Conservation (phyloP, 2,113 vertebrate genomes). For the Calidris pygmaea region DNA sequence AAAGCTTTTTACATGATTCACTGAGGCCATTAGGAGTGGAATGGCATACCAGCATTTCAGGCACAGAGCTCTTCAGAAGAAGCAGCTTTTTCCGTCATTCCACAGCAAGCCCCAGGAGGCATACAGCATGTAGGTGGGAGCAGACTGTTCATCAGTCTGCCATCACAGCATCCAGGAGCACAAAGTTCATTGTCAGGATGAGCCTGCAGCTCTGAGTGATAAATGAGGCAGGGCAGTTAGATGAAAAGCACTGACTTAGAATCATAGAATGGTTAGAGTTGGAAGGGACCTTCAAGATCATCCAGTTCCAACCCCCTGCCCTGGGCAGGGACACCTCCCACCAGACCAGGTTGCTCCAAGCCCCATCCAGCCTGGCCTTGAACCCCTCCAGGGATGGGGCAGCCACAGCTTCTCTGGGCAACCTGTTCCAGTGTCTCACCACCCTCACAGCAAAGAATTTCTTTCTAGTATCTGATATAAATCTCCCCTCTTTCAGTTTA, state of each 20-base stretch:
- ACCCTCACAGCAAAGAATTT: too few relatives aligned
- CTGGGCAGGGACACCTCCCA: too few relatives aligned
- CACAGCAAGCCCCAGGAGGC: neutral
- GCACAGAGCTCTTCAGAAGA: neutral
- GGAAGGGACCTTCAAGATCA: too few relatives aligned
- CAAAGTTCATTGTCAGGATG: slow-evolving; percentile 18
- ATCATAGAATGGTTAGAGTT: too few relatives aligned
- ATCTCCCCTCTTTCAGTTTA: too few relatives aligned
- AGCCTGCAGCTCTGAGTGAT: neutral
- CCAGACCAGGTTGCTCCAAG: too few relatives aligned
- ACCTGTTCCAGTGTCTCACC: too few relatives aligned
- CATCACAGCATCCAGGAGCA: neutral
- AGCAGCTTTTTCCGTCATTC: slow-evolving; percentile 15
- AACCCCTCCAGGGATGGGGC: too few relatives aligned
- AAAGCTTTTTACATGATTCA: slow-evolving; percentile 50
- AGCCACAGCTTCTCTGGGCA: too few relatives aligned
- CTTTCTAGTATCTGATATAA: too few relatives aligned
- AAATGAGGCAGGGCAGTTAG: neutral
- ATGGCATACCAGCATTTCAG: neutral
- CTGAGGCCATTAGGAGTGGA: slow-evolving; percentile 17
- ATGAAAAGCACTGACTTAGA: neutral
- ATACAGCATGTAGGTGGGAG: neutral
- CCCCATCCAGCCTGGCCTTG: too few relatives aligned
- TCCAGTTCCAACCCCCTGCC: too few relatives aligned
- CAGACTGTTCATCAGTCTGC: slow-evolving; percentile 21